phyloP scores from a whole-genome alignment of 2,113 vertebrate genomes.

The Malaclemys terrapin region DNA sequence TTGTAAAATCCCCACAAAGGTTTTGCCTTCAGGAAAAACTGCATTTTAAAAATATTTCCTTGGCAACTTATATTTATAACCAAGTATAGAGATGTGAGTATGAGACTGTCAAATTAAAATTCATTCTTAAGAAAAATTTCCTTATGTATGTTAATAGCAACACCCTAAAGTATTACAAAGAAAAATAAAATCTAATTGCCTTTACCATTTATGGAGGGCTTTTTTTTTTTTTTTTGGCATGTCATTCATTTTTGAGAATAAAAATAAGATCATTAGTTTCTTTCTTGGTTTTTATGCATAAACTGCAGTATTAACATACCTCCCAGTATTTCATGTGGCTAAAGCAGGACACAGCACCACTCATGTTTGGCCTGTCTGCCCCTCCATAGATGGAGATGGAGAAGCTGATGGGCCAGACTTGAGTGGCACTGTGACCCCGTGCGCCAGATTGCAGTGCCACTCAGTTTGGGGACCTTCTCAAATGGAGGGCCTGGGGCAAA shows the following conservation, averaged over 20 bases:
- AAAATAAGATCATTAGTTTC: background rate
- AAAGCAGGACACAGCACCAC: background rate
- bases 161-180: background rate
- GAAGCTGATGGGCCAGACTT: background rate
- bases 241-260: background rate
- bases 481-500: background rate
- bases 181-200: background rate
- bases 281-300: background rate
- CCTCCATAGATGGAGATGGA: background rate
- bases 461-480: background rate
- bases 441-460: background rate
- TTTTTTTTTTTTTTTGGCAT: background rate
- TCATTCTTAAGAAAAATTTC: background rate
- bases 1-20: background rate
- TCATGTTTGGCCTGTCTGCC: background rate
- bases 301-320: background rate
- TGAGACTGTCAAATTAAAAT: background rate
- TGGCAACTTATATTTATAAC: background rate
- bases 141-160: background rate
- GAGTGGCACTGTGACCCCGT: background rate
- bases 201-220: background rate
- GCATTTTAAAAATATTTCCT: background rate
- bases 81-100: background rate
- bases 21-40: background rate
- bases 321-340: background rate